Percentiles rank a stretch among this genome's conserved stretches.
phyloP scores from a whole-genome alignment of 2,888 invertebrate genomes.

The Aelia acuminata region DNA sequence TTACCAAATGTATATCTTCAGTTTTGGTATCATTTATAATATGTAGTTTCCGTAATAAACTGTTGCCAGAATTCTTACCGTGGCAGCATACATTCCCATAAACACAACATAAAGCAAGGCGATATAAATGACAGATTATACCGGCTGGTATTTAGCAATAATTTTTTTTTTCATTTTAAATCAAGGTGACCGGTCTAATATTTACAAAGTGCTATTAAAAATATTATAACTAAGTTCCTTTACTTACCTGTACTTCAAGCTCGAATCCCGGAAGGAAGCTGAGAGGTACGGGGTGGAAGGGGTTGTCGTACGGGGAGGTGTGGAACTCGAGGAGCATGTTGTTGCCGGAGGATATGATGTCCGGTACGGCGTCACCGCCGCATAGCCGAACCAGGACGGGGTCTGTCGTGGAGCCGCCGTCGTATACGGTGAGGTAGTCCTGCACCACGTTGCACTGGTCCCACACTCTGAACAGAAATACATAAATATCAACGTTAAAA shows the following conservation, averaged over 20 bases:
- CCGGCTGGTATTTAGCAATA: too few species aligned
- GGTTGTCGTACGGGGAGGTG: constrained; percentile 86
- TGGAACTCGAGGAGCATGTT: constrained; percentile 85
- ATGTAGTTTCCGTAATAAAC: too few species aligned
- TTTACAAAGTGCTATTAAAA: too few species aligned
- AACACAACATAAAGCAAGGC: too few species aligned
- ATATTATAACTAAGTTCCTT: background rate
- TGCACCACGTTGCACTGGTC: constrained; percentile 87
- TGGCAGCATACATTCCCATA: too few species aligned
- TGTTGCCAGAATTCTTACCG: too few species aligned
- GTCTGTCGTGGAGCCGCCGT: constrained; percentile 78
- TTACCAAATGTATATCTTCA: too few species aligned
- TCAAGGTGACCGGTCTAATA: too few species aligned
- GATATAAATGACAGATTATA: too few species aligned
- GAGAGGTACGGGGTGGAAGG: constrained; percentile 83
- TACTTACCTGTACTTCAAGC: constrained; percentile 81
- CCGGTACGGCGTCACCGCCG: constrained; percentile 85
- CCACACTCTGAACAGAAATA: constrained; percentile 76
- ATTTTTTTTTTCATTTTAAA: too few species aligned
- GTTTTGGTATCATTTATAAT: too few species aligned
- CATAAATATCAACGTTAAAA: too few species aligned
- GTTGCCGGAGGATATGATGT: constrained; percentile 83
- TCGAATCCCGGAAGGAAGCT: constrained; percentile 87
- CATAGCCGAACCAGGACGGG: constrained; percentile 84
- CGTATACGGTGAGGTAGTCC: constrained; percentile 86